phyloP scores from a whole-genome alignment of 2,113 vertebrate species.

The Fregata magnificens region DNA sequence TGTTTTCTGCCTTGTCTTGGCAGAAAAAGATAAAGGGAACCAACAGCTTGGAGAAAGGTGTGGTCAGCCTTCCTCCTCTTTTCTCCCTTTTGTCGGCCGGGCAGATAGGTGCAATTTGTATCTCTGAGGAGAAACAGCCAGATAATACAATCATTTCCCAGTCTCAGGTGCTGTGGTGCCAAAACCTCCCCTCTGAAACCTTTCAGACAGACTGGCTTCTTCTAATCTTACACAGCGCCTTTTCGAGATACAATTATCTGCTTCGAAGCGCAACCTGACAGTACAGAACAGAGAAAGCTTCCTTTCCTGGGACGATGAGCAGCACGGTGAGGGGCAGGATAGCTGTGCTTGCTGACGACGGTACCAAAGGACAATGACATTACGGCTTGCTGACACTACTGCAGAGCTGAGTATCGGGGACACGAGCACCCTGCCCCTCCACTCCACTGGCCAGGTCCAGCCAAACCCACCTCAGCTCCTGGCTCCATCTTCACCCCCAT shows the following conservation, averaged over 20 bases:
- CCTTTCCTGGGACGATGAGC: neutral
- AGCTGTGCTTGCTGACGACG: neutral
- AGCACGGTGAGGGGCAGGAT: neutral
- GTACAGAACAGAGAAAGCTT: neutral
- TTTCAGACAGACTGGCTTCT: neutral
- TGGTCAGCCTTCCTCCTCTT: neutral
- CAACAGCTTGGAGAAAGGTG: neutral
- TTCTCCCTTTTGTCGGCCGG: neutral
- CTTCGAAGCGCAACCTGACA: neutral
- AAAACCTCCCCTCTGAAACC: neutral
- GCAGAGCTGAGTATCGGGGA: neutral
- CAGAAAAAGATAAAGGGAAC: neutral
- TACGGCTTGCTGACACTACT: neutral
- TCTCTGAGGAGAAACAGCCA: neutral
- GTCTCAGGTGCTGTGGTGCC: neutral
- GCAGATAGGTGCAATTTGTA: neutral
- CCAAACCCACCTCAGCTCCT: neutral
- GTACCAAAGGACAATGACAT: neutral
- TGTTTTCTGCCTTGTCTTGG: neutral
- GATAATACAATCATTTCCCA: neutral
- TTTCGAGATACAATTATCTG: neutral
- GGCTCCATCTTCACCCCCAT: neutral
- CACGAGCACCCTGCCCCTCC: fast-evolving
- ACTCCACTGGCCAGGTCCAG: neutral
- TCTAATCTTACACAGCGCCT: neutral